phyloP scores from a whole-genome alignment of 1,140 invertebrate genomes.

The Gonatopus flavifemur region DNA sequence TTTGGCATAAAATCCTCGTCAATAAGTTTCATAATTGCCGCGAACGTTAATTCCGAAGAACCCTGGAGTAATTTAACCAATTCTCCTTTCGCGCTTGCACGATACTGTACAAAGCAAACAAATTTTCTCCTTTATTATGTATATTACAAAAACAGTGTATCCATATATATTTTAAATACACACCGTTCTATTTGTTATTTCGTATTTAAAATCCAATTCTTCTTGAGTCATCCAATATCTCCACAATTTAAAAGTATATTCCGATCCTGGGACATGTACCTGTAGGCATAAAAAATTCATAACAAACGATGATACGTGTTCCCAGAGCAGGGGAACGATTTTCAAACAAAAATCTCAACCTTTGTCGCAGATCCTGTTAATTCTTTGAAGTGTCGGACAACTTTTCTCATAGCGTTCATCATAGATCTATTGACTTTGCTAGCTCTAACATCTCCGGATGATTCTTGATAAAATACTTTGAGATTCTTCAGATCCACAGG shows the following conservation, averaged over 20 bases:
- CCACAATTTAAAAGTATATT: slow-evolving; percentile 70
- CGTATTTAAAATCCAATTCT: slow-evolving; percentile 62
- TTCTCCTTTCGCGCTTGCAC: slow-evolving; percentile 44
- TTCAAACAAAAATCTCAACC: no score
- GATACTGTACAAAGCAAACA: slow-evolving; percentile 37
- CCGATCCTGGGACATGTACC: slow-evolving; percentile 62
- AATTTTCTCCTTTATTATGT: slow-evolving; percentile 7
- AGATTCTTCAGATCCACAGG: slow-evolving; percentile 69
- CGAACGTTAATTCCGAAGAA: slow-evolving; percentile 64
- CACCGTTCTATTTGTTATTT: slow-evolving; percentile 66
- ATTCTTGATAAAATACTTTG: slow-evolving; percentile 78
- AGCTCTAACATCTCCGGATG: slow-evolving; percentile 66
- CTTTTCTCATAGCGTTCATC: slow-evolving; percentile 64
- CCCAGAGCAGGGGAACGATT: no score
- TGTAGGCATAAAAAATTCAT: slow-evolving; percentile 22
- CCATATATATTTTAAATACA: slow-evolving; percentile 30
- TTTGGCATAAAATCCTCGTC: slow-evolving; percentile 66
- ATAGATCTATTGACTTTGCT: slow-evolving; percentile 73
- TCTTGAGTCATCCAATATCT: slow-evolving; percentile 75
- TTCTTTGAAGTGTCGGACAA: slow-evolving; percentile 57
- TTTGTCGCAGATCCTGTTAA: slow-evolving; percentile 53
- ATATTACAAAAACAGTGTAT: not conserved
- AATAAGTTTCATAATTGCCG: slow-evolving; percentile 69
- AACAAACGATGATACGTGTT: no score
- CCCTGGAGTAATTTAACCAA: slow-evolving; percentile 42